Conservation (phyloP, 1,140 invertebrate genomes). For the Drosophila pandora region DNA sequence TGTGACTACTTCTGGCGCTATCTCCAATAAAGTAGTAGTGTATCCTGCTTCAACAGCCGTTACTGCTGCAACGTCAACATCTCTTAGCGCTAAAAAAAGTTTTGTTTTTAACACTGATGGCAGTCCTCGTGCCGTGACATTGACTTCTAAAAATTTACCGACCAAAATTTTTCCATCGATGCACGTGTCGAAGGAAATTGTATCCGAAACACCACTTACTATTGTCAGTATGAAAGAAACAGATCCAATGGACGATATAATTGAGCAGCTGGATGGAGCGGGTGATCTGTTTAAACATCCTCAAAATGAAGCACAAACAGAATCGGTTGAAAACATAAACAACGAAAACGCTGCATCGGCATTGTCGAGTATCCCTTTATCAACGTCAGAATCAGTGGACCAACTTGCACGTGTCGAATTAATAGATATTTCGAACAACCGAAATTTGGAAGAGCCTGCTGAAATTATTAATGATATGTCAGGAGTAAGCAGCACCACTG, state of each 20-base stretch:
- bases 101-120: slow-evolving; percentile 70
- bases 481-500: slow-evolving; percentile 64
- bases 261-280: slow-evolving; percentile 81
- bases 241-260: slow-evolving; percentile 79
- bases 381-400: neutral
- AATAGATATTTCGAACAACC: neutral
- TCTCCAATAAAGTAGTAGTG: slow-evolving; percentile 72
- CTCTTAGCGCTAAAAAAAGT: slow-evolving; percentile 61
- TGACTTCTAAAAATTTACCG: slow-evolving; percentile 47
- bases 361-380: slow-evolving; percentile 1
- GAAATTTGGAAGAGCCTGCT: neutral
- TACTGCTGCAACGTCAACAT: slow-evolving; percentile 10
- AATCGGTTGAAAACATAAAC: slow-evolving; percentile 20
- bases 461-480: slow-evolving; percentile 51
- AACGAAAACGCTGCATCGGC: slow-evolving; percentile 42
- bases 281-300: slow-evolving; percentile 45
- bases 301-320: slow-evolving; percentile 3
- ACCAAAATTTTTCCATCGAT: slow-evolving; percentile 81
- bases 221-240: slow-evolving; percentile 32
- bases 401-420: neutral
- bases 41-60: slow-evolving; percentile 60
- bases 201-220: slow-evolving; percentile 41
- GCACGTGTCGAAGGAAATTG: slow-evolving; percentile 44
- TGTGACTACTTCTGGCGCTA: slow-evolving; percentile 32
- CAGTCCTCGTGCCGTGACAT: slow-evolving; percentile 54